phyloP scores from a whole-genome alignment of 2,888 invertebrate genomes.

The Agrotis exclamationis region DNA sequence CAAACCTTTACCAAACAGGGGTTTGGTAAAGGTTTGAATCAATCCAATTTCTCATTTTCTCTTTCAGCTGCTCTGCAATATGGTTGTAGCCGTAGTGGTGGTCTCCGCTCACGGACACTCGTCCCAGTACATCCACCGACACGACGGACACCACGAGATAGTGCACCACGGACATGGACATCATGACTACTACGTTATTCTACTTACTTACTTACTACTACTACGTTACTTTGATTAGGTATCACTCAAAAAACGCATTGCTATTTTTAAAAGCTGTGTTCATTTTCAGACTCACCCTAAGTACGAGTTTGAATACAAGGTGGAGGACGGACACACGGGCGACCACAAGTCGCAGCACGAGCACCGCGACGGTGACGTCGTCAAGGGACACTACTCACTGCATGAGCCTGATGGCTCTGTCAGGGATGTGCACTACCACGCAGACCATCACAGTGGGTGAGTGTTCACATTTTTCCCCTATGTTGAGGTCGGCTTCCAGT shows the following conservation, averaged over 20 bases:
- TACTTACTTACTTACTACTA: no score
- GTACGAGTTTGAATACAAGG: conserved; percentile 89
- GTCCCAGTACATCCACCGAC: conserved; percentile 67
- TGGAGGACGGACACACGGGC: conserved; percentile 89
- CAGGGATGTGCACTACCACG: conserved; percentile 88
- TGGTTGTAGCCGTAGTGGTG: conserved; percentile 29
- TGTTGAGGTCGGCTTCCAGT: no score
- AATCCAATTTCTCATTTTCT: not conserved
- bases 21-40: no score
- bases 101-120: conserved; percentile 54
- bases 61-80: conserved; percentile 44
- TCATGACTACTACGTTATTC: conserved; percentile 52
- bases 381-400: conserved; percentile 77
- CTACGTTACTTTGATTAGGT: conserved; percentile 26
- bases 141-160: conserved; percentile 75
- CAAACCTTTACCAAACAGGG: no score
- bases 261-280: not conserved
- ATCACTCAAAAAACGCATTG: not conserved
- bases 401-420: conserved; percentile 88
- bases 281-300: conserved; percentile 81
- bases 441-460: conserved; percentile 70
- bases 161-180: conserved; percentile 70
- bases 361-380: conserved; percentile 85
- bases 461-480: no score
- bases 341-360: conserved; percentile 89